Conservation (phyloP, 2,797 vertebrate genomes). For the Premnoplex brunnescens region DNA sequence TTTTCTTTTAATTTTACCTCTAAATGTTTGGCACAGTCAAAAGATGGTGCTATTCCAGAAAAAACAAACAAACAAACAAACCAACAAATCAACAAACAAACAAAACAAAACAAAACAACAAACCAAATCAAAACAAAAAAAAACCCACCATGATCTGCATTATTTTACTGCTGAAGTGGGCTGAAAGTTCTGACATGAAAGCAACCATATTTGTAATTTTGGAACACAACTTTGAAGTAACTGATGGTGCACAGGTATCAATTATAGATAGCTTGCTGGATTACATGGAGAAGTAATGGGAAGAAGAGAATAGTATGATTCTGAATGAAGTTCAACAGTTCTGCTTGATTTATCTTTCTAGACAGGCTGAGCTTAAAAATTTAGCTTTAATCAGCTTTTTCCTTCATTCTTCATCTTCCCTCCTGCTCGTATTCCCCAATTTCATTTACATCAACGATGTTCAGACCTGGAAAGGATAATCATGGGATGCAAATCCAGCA, state of each 20-base stretch:
- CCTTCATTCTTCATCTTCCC: neutral
- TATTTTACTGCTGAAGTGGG: neutral
- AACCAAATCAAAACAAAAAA: neutral
- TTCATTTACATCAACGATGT: neutral
- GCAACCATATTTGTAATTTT: neutral
- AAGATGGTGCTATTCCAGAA: neutral
- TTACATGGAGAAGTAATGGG: neutral
- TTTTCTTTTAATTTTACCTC: neutral
- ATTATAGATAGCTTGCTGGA: neutral
- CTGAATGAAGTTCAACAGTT: neutral
- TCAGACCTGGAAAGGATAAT: neutral
- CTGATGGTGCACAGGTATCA: neutral
- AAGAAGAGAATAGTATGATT: neutral
- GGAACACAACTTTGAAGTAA: neutral
- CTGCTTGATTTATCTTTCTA: neutral
- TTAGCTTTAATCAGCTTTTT: neutral
- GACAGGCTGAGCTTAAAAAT: neutral
- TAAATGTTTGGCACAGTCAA: neutral
- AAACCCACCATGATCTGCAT: neutral
- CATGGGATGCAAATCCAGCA: rapidly evolving
- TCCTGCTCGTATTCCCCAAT: neutral
- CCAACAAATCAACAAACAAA: too few species aligned
- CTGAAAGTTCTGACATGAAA: neutral
- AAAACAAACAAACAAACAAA: too few species aligned
- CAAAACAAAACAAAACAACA: too few species aligned